phyloP scores from a whole-genome alignment of 2,113 vertebrate species.

The Petrocephalus zakoni region DNA sequence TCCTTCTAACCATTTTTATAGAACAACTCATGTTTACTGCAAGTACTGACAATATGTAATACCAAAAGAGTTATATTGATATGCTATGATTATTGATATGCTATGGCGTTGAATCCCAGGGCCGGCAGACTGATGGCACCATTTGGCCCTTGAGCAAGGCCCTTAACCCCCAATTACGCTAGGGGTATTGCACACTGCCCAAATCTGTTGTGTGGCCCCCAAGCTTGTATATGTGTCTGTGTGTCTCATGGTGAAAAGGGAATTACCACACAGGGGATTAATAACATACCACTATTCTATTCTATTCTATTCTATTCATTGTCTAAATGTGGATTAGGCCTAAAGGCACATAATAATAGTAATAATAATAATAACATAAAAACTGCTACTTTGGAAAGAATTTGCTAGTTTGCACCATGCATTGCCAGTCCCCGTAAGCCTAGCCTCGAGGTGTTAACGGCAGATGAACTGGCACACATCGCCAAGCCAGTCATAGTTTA shows the following conservation, averaged over 20 bases:
- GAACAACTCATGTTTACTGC: background rate
- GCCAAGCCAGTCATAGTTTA: background rate
- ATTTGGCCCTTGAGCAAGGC: background rate
- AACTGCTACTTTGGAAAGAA: background rate
- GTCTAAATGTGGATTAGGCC: background rate
- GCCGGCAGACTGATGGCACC: background rate
- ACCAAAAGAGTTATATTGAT: background rate
- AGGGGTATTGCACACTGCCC: background rate
- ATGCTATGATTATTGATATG: background rate
- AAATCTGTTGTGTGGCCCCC: background rate
- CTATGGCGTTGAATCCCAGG: background rate
- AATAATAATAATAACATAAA: background rate
- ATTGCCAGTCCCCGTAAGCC: background rate
- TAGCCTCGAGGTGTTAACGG: background rate
- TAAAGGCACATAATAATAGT: background rate
- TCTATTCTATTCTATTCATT: background rate
- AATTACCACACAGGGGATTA: background rate
- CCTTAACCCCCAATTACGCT: background rate
- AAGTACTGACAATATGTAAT: background rate
- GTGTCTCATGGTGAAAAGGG: background rate
- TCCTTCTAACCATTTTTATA: background rate
- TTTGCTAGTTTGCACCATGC: background rate
- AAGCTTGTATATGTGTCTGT: background rate
- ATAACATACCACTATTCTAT: background rate
- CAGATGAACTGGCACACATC: background rate